Evolutionary conservation across 2,888 invertebrate genomes (phyloP), one percentile per base, ranked within the genome.

Genomic region (Drosophila multiciliata): DNA sequence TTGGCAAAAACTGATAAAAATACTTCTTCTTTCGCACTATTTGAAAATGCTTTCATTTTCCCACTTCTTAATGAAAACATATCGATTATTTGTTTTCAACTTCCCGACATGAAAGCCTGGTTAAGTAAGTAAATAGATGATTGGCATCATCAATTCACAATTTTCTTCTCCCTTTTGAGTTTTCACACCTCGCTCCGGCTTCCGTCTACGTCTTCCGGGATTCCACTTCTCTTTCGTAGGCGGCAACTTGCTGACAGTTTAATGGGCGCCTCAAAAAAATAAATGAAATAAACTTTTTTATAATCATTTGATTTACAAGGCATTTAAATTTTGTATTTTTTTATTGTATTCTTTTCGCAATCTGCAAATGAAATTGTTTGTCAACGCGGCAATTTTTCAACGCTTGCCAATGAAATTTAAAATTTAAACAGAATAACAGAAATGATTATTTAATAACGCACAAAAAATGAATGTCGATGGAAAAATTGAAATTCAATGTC

Each of bases 321-420:
- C 55, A 72, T 71, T 66, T 65, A 63, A 59, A 50, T 72, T 64
- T 62, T 26, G 7, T 26, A 4, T 17, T 50, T 54, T 63, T 59
- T 66, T 29, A 4, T 8, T 45, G 15, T 9, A 57, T 57, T 58
- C 15, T 42, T 76, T 83, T 75, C 67, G 85, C 84, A 83, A 75
- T 78, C 88, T 53, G 85, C 79, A 66, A 84, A 85, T 87, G 85
- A 85, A 82, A 82, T 72, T 78, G 84, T 87, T 82, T 87, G 84
- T 85, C 84, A 84, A 84, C 85, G 86, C 82, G 26, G 62, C 60
- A 65, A 68, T 81, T 83, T 75, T 59, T 75, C 74, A 73, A 70
- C 69, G 70, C 53, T 15, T 60, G 63, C 54, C 71, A 87, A 80
- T 80, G 50, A 71, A 71, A 55, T 42, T n/a, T n/a, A n/a, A n/a